Percentiles rank a stretch among this genome's conserved stretches.
phyloP scores from a whole-genome alignment of 1,140 invertebrate species.

The Anoplophora glabripennis region DNA sequence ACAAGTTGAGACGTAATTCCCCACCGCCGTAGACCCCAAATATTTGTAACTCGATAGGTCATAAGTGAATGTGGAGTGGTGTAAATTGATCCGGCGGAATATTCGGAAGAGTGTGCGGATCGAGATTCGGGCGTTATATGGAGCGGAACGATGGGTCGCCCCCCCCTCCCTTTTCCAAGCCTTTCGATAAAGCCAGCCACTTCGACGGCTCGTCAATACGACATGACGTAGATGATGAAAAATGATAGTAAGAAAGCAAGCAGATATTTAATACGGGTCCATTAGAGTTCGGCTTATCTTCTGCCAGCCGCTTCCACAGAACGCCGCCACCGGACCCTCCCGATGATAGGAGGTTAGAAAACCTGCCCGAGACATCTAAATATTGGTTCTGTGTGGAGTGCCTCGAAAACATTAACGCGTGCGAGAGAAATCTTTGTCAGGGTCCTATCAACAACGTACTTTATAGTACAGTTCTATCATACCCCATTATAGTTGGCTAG shows the following conservation, averaged over 20 bases:
- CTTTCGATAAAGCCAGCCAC: constrained; percentile 31
- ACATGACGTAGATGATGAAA: constrained; percentile 39
- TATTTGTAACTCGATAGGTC: constrained; percentile 11
- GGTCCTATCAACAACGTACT: no score
- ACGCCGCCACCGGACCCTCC: neutral
- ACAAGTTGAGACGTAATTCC: no score
- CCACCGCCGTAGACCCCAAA: neutral
- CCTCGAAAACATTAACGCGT: no score
- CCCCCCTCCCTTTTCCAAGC: constrained; percentile 2
- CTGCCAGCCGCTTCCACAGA: neutral
- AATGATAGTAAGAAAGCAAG: constrained; percentile 39
- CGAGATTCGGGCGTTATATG: constrained; percentile 8
- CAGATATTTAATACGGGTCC: constrained; percentile 42
- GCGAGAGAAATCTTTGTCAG: no score
- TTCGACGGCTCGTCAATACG: constrained; percentile 29
- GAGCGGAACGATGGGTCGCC: neutral
- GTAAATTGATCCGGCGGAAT: constrained; percentile 14
- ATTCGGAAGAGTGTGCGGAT: neutral
- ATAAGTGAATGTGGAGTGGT: constrained; percentile 20
- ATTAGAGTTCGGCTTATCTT: constrained; percentile 33
- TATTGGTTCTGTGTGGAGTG: no score
- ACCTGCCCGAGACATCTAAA: no score
- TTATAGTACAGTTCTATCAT: no score
- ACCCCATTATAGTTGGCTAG: no score
- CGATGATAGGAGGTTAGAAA: no score